Conservation (phyloP, 2,797 vertebrate species). For the Valencia hispanica region DNA sequence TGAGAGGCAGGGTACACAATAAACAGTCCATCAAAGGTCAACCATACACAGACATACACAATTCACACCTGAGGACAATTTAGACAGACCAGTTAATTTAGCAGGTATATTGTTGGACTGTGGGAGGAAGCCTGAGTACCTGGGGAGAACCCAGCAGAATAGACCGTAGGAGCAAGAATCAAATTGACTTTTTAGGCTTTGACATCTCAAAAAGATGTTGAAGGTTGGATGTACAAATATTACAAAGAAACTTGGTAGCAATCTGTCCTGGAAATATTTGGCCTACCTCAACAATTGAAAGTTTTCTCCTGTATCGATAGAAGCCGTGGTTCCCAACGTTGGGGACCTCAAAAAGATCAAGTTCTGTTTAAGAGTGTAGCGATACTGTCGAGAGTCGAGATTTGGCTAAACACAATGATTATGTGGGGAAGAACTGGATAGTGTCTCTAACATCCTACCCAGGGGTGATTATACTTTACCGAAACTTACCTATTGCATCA, state of each 20-base stretch:
- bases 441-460: background rate
- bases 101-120: no score
- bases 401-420: background rate
- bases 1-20: no score
- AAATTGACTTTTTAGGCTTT: slow-evolving; percentile 20
- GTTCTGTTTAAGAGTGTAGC: no score
- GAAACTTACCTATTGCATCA: background rate
- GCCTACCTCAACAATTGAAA: background rate
- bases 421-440: background rate
- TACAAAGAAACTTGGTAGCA: slow-evolving; percentile 25
- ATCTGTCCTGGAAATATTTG: slow-evolving; percentile 17
- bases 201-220: slow-evolving; percentile 60
- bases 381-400: background rate
- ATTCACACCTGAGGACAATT: no score
- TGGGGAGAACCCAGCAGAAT: background rate
- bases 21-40: no score
- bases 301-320: slow-evolving; percentile 7
- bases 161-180: slow-evolving; percentile 16
- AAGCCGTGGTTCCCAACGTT: background rate
- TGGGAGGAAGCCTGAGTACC: no score
- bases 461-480: background rate
- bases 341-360: no score
- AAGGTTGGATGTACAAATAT: slow-evolving; percentile 28
- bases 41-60: no score
- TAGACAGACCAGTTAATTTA: no score